Evolutionary conservation across 1,140 invertebrate species (phyloP).

Genomic region (Caenorhabditis latens): DNA sequence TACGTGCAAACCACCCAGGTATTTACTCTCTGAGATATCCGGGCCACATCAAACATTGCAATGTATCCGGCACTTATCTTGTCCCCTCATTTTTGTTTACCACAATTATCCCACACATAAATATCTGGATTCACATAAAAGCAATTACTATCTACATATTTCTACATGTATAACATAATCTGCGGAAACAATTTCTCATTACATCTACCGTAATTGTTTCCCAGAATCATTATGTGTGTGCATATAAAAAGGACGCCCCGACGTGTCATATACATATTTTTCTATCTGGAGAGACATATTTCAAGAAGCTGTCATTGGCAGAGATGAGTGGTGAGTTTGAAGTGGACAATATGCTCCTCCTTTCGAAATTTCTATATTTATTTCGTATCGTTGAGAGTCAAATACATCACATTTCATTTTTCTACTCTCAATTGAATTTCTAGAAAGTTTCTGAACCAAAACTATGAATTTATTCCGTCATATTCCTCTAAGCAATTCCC

Average conservation of each 20-base stretch:
- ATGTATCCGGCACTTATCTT: too few species aligned
- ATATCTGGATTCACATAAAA: too few species aligned
- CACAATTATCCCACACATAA: too few species aligned
- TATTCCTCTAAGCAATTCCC: conserved; percentile 58
- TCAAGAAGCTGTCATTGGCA: conserved; percentile 44
- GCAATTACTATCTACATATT: too few species aligned
- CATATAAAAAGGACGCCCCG: not conserved
- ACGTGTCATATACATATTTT: conserved; percentile 33
- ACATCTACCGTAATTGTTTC: conserved; percentile 2
- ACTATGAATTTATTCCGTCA: conserved; percentile 59
- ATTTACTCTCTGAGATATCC: conserved; percentile 1
- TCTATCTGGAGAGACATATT: not conserved
- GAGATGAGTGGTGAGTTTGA: conserved; percentile 54
- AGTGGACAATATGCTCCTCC: not conserved
- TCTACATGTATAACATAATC: conserved; percentile 16
- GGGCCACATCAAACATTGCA: not conserved
- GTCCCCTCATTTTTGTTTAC: too few species aligned
- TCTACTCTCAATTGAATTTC: not conserved
- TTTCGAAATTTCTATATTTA: not conserved
- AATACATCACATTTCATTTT: not conserved
- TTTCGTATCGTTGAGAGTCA: not conserved
- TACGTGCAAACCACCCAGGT: not conserved
- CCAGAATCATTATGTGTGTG: not conserved
- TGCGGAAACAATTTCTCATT: conserved; percentile 24
- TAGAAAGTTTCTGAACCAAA: not conserved